phyloP scores from a whole-genome alignment of 2,113 vertebrate genomes.

The Grus americana region DNA sequence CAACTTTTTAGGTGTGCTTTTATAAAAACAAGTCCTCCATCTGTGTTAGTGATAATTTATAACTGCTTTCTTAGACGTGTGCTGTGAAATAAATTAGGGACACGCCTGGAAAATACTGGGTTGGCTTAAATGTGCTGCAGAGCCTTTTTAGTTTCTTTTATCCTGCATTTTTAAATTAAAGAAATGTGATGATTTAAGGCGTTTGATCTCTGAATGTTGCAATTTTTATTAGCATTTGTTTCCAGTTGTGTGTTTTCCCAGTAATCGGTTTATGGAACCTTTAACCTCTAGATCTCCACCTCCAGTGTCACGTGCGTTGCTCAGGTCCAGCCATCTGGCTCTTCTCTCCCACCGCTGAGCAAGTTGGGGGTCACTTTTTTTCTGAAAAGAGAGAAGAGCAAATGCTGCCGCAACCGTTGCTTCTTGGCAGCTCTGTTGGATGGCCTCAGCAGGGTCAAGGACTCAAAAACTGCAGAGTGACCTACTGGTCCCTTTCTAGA shows the following conservation, averaged over 20 bases:
- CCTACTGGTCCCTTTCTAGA: background rate
- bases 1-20: background rate
- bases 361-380: background rate
- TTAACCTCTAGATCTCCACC: conserved; percentile 5
- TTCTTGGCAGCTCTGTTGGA: background rate
- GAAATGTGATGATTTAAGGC: conserved; percentile 21
- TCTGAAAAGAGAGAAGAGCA: background rate
- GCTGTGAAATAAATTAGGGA: conserved; percentile 15
- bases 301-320: background rate
- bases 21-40: background rate
- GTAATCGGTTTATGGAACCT: background rate
- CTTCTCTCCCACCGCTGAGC: conserved; percentile 7
- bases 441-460: background rate
- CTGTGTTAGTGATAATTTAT: background rate
- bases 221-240: conserved; percentile 39
- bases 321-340: conserved; percentile 32
- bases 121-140: background rate
- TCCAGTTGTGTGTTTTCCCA: conserved; percentile 8
- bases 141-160: background rate
- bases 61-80: background rate
- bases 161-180: conserved; percentile 21
- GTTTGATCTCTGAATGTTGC: conserved; percentile 8
- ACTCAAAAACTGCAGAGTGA: background rate
- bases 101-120: background rate
- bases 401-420: background rate